Percentiles rank a stretch among this genome's conserved stretches.
Evolutionary conservation across 2,797 vertebrate genomes (phyloP).

Genomic region (Danio jaintianensis): DNA sequence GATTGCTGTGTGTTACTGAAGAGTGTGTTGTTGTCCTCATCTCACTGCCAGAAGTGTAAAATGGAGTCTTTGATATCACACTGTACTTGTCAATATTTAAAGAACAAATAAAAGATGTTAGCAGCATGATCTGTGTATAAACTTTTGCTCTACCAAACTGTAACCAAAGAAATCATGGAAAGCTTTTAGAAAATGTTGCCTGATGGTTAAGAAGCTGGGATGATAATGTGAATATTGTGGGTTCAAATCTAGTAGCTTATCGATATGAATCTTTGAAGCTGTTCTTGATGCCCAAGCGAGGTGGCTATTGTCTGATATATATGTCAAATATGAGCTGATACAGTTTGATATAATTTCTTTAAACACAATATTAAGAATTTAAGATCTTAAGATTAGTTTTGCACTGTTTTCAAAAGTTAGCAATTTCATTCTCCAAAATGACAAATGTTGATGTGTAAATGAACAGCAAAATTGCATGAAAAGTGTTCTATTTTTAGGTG

Average conservation of each 20-base stretch:
- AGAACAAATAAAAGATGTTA: neutral
- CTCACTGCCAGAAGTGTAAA: conserved; percentile 4
- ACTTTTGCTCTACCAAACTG: neutral
- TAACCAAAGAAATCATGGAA: neutral
- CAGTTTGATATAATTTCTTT: no score
- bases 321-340: neutral
- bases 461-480: no score
- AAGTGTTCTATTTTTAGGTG: no score
- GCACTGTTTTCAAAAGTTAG: no score
- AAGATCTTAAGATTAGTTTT: no score
- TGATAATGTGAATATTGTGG: neutral
- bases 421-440: no score
- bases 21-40: conserved; percentile 2
- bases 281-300: neutral
- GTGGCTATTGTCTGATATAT: no score
- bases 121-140: no score
- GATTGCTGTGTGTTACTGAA: conserved; percentile 14
- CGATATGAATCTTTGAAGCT: neutral
- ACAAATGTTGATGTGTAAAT: no score
- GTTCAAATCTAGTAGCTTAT: neutral
- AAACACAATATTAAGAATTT: no score
- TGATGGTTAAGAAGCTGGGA: neutral
- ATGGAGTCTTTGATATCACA: conserved; percentile 25
- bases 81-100: neutral
- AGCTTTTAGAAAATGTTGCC: neutral